Evolutionary conservation across 2,797 vertebrate genomes (phyloP).

Genomic region (Falco rusticolus): DNA sequence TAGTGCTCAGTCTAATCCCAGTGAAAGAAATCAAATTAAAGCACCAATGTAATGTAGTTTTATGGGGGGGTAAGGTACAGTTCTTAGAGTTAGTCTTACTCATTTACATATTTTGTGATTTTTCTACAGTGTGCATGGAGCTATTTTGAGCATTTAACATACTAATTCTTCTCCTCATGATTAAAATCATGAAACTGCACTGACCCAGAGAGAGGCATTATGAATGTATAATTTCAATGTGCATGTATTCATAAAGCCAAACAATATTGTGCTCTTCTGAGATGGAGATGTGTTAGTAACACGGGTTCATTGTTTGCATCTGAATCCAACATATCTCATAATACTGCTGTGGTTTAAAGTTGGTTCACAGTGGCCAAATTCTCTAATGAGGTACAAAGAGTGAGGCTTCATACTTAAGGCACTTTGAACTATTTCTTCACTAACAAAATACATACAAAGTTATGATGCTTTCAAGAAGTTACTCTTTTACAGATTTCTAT

Average conservation of each 20-base stretch:
- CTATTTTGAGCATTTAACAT: conserved; percentile 29
- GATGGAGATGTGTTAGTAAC: conserved; percentile 5
- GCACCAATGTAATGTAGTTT: not conserved
- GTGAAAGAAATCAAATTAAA: conserved; percentile 17
- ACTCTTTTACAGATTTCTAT: not conserved
- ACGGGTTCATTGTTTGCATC: not conserved
- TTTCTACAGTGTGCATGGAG: not conserved
- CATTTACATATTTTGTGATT: not conserved
- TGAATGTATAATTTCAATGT: conserved; percentile 40
- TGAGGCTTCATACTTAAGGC: not conserved
- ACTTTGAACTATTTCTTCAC: not conserved
- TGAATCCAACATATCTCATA: not conserved
- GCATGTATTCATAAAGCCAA: conserved; percentile 14
- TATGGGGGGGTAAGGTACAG: not conserved
- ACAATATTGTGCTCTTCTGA: conserved; percentile 13
- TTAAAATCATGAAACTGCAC: conserved; percentile 26
- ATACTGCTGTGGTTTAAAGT: not conserved
- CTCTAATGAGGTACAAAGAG: not conserved
- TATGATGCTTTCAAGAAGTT: not conserved
- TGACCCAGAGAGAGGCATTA: conserved; percentile 41
- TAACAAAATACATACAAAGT: not conserved
- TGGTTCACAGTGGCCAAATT: not conserved
- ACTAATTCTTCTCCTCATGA: conserved; percentile 19
- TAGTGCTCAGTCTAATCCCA: not conserved
- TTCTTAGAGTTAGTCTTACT: not conserved